These are phyloP conservation scores for Limenitis camilla DNA, from an alignment of 2,888 invertebrate genomes.

Conservation along the genomic window DNA sequence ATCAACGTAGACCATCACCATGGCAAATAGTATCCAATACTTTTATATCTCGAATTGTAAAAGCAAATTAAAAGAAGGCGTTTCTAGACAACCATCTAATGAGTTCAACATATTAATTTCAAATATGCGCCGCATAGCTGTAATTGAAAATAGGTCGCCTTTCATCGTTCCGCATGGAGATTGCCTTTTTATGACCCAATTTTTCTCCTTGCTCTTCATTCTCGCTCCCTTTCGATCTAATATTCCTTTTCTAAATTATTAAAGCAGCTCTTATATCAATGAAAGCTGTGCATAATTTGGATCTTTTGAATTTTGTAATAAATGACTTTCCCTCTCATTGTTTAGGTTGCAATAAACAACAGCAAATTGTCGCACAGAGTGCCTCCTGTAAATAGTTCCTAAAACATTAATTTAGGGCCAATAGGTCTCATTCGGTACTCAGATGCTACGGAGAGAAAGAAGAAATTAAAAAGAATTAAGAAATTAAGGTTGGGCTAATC, in stretches of 20 bases:
- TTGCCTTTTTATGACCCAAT: conserved; percentile 62
- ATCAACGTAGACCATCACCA: too few relatives aligned
- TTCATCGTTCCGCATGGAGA: conserved; percentile 49
- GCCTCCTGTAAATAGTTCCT: too few relatives aligned
- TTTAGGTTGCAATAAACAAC: too few relatives aligned
- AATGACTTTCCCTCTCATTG: background rate
- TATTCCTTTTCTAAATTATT: conserved; percentile 13
- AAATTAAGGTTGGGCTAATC: too few relatives aligned
- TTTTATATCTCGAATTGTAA: too few relatives aligned
- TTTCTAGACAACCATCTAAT: background rate
- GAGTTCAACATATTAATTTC: background rate
- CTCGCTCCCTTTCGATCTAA: conserved; percentile 14
- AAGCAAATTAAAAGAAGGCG: too few relatives aligned
- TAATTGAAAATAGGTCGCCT: conserved; percentile 48
- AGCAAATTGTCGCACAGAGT: too few relatives aligned
- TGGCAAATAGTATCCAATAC: too few relatives aligned
- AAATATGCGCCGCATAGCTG: conserved; percentile 4
- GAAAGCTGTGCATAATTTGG: conserved; percentile 4
- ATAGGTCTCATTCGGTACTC: too few relatives aligned
- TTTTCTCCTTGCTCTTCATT: conserved; percentile 48
- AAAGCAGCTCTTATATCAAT: conserved; percentile 5
- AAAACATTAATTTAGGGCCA: too few relatives aligned
- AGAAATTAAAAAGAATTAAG: too few relatives aligned
- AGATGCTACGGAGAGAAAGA: too few relatives aligned
- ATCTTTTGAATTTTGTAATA: background rate